Base-by-base conservation (phyloP, 2,888 invertebrate genomes). In the Imbricaverruca yamaguchii region DNA sequence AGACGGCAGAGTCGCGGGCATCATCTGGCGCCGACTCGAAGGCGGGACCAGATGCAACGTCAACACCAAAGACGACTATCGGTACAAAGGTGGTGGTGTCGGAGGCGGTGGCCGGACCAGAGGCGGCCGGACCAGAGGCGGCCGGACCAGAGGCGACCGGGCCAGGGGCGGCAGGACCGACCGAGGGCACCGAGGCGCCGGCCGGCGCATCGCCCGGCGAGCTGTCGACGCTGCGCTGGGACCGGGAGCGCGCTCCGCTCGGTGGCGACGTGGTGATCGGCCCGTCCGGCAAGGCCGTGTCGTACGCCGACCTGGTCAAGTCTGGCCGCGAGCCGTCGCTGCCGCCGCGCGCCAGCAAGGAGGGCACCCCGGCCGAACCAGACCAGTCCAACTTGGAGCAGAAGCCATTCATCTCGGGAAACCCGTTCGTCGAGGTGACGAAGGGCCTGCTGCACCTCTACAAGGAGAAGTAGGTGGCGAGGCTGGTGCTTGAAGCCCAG, bases 401-500 rank as follows among this genome's bases (percentile, higher is more conserved):
- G 10, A 86, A 89, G 21, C 86, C 86, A 65, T 98, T 97, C 88
- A 94, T 95, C 85, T 96, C 95, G 85, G 99, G 99, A 8, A 99
- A 99, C 89, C 98, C 98, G 0, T 92, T 94, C 85, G 96, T 98
- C 0, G 98, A 99, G 88, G 93, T 96, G 63, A 97, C 97, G 0
- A 96, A 96, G 87, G 99, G 99, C 67, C 93, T 99, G 80, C 89
- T 99, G 82, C 99, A 99, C 90, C 89, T 99, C 39, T 98, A 96
- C 87, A 98, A 98, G 87, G 97, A 98, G 87, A 96, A 97, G 97
- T 97, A 88, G 88, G 91, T 78, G 56, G 39, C 39, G 39, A 39
- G 39, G 1, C 39, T 39, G 39, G 39, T 39, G 39, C 39, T 39
- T 39, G 39, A 39, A 39, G 4, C 39, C 4, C 4, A 3, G 39